Percentiles rank a stretch among this genome's conserved stretches.
Conservation (phyloP, 1,140 invertebrate genomes). For the Brachionus manjavacas region DNA sequence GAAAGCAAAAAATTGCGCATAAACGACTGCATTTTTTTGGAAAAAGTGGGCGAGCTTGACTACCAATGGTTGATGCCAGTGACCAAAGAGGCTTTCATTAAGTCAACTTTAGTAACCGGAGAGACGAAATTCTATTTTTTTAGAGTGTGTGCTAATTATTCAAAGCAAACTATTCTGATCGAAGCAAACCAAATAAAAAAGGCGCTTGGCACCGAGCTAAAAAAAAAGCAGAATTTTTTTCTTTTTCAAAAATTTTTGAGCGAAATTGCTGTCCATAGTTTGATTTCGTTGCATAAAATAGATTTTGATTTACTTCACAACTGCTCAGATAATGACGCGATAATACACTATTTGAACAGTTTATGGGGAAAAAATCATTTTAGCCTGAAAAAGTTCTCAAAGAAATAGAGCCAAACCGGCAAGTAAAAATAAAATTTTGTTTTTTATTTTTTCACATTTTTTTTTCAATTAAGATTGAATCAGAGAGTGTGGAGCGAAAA, state of each 20-base stretch:
- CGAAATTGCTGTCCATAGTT: conserved; percentile 27
- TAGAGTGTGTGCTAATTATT: background rate
- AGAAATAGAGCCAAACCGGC: background rate
- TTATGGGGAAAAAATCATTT: conserved; percentile 36
- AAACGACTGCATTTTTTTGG: conserved; percentile 30
- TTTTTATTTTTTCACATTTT: background rate
- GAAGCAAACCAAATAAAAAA: background rate
- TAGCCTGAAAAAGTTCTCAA: background rate
- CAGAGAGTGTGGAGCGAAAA: background rate
- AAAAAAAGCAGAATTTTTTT: background rate
- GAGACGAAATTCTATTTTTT: background rate
- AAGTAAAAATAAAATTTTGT: background rate
- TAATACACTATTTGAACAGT: conserved; percentile 1
- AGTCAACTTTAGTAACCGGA: background rate
- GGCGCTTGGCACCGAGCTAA: background rate
- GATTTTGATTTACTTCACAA: background rate
- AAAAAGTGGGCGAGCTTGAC: background rate
- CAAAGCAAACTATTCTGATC: background rate
- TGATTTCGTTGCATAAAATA: background rate
- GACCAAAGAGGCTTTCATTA: background rate
- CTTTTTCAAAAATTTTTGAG: conserved; percentile 11
- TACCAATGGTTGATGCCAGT: conserved; percentile 18
- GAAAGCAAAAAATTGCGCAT: background rate
- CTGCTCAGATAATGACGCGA: background rate
- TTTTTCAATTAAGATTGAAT: background rate